Base-by-base conservation (phyloP, 2,888 invertebrate genomes). In the Ichneumoninae sp. region DNA sequence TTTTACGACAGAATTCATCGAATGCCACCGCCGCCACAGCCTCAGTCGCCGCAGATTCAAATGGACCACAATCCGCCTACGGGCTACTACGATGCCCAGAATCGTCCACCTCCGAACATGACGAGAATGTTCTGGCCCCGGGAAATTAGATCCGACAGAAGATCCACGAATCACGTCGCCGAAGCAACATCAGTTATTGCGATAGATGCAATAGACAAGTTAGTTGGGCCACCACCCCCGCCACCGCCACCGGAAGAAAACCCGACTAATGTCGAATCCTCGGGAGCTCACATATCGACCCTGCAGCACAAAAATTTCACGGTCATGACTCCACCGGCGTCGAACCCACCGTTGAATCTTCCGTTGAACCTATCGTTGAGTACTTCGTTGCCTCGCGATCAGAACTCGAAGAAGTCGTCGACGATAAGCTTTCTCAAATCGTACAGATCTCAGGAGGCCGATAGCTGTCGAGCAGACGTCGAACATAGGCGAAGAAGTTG, bases 401-500 rank as follows among this genome's bases (percentile, higher is more conserved):
- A 75, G 33, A 82, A 82, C 50, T 44, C 82, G 52, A 88, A 87
- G 33, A 80, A 78, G 8, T 72, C 84, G 0, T 80, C 86, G 26
- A 71, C 86, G 22, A 84, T 88, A 19, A 89, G 86, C 36, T 87
- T 86, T 7, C 54, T 88, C 0, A 86, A 88, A 82, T 36, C 88
- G 40, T 84, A 83, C 30, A 86, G 86, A 76, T 89, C 90, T 3
- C 90, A 90, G 19, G 87, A 89, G 86, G 88, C 87, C 19, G 89
- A 90, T 4, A 5, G 0, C 6, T 16, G 40, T 0, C 52, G 54
- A 8, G 68, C 40, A 6, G 54, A 76, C n/a, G 26, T n/a, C 5
- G 54, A 80, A 52, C 71, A 40, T 30, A 47, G 16, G 22, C 36
- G 33, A 6, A 13, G 52, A 19, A 40, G 13, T 50, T 13, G 44